Evolutionary conservation across 1,140 invertebrate genomes (phyloP), one percentile per base, ranked within the genome.

Genomic region (Meloidogyne floridensis): DNA sequence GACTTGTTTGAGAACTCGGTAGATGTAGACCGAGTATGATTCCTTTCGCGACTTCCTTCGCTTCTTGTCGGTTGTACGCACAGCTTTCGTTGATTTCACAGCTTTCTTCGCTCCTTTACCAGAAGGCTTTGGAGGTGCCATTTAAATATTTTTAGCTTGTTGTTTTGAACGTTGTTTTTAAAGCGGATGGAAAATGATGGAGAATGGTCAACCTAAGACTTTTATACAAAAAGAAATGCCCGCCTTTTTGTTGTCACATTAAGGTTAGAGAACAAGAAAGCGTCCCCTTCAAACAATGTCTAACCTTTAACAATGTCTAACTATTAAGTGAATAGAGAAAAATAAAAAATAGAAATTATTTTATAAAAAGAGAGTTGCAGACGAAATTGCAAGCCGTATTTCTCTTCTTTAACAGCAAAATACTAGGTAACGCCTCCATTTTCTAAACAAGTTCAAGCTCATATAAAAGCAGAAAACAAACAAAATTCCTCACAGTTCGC

Each of bases 41-140:
- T 89, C 87, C 88, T 91, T 91, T 75, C 90, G 77, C 75, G 80
- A 80, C 85, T 90, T 90, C 78, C 88, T 89, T 80, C 90, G 90
- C 84, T 91, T 91, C 15, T 87, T 72, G 53, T 82, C 85, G 56
- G 53, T 77, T 42, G 47, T 75, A 20, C 80, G 75, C 42, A 53
- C 78, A 9, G 69, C 65, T 69, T 87, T 86, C 42, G 72, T 70
- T 15, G 84, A 81, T 69, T 87, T 87, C 11, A 87, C 86, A 20
- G 86, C 84, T 54, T 87, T 87, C 84, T 86, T 86, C 4, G 79
- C 86, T 78, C 84, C 84, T 73, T 84, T 85, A 53, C 83, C 86
- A 70, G 82, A 56, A 42, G 86, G 86, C 51, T 86, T 86, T 18
- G 84, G 84, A 56, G 83, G 83, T 65, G 70, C 70, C 59, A 80